Conservation (phyloP, 2,113 vertebrate genomes). For the Oenanthe oenanthe region DNA sequence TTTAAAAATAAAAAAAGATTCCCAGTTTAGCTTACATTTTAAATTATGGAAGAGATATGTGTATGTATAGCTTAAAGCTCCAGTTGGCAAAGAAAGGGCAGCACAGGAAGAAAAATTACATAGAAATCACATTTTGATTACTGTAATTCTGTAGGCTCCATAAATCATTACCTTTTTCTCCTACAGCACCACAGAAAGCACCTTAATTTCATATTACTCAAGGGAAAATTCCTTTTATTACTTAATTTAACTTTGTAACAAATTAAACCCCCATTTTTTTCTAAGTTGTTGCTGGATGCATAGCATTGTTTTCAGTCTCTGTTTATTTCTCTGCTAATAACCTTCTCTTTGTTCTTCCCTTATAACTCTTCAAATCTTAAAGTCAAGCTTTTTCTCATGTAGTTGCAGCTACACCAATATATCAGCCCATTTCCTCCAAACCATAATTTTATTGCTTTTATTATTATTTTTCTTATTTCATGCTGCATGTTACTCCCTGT, state of each 20-base stretch:
- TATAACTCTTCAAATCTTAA: neutral
- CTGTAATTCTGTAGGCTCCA: neutral
- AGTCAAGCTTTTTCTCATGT: neutral
- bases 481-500: neutral
- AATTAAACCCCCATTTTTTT: accelerated
- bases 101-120: neutral
- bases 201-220: neutral
- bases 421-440: neutral
- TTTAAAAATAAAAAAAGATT: neutral
- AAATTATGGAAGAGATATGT: neutral
- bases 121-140: neutral
- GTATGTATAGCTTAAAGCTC: neutral
- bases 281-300: neutral
- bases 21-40: neutral
- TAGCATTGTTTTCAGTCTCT: neutral
- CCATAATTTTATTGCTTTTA: neutral
- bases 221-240: neutral
- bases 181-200: neutral
- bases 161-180: neutral
- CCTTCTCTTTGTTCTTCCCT: neutral
- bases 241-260: neutral
- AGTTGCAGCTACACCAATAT: neutral
- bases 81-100: neutral
- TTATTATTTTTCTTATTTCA: neutral
- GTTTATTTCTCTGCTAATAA: neutral